Evolutionary conservation across 2,113 vertebrate species (phyloP), one percentile per base, ranked within the genome.

Genomic region (Eleginops maclovinus): DNA sequence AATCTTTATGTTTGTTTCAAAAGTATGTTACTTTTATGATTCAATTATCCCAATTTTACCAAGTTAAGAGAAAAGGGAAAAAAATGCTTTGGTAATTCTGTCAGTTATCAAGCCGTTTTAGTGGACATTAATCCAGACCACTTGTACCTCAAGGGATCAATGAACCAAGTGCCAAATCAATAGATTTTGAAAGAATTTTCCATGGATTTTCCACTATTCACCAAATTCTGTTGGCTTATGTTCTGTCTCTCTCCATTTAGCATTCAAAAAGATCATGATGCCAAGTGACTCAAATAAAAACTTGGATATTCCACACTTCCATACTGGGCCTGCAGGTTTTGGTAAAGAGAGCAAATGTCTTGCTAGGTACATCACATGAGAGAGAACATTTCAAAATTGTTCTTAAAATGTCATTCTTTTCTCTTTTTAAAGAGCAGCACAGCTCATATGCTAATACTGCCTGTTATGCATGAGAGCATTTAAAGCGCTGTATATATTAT

Each of bases 161-260:
- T 92, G 75, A 72, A 69, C 66, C 65, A 82, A 88, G 77, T 77
- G 63, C 73, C 73, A 87, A 90, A 93, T 91, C 89, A 88, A 93
- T 93, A 91, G 68, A 77, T 81, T 83, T 86, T 89, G 79, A 89
- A 86, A 85, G 77, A 89, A 86, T 89, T 90, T 81, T 87, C 85
- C 74, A 77, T 90, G 80, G 63, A 75, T 89, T 91, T 83, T 82
- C 49, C 22, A 22, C 47, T 47, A 15, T 68, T 63, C 69, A 78
- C 49, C 80, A 74, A 89, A 85, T 77, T 81, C 59, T 68, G 71
- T 70, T 85, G 80, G 77, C 82, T 72, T 71, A 60, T 55, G 24
- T 88, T 92, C 77, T 78, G 44, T 89, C 79, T 81, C 51, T n/a
- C 22, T 76, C 54, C 71, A 28, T 69, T 50, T 41, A 8, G 11